A percentile compares a stretch with the other conserved stretches of the same genome.
phyloP scores from a whole-genome alignment of 2,888 invertebrate species.

The Clitarchus hookeri region DNA sequence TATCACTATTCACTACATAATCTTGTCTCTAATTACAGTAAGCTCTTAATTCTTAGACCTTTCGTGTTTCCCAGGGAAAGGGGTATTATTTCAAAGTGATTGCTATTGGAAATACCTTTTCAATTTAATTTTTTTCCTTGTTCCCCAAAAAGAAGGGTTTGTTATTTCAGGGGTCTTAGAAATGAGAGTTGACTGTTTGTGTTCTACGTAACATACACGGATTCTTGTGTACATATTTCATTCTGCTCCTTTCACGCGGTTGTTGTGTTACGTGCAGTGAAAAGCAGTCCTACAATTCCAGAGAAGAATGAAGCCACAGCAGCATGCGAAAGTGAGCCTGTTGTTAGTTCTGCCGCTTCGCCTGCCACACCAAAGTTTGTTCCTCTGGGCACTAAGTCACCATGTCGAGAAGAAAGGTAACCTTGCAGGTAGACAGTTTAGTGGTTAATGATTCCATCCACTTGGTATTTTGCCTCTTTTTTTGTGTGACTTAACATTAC shows the following conservation, averaged over 20 bases:
- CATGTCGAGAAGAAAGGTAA: constrained; percentile 39
- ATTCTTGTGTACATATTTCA: background rate
- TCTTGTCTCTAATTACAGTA: no score
- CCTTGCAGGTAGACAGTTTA: constrained; percentile 18
- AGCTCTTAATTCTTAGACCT: no score
- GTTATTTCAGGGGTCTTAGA: no score
- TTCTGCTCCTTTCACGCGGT: background rate
- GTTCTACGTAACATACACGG: background rate
- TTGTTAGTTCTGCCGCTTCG: background rate
- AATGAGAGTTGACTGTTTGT: no score
- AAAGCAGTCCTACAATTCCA: background rate
- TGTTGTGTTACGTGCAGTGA: background rate
- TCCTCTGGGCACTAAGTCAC: constrained; percentile 38
- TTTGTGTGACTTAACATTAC: background rate
- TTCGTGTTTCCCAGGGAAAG: no score
- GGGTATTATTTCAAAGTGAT: no score
- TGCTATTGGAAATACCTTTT: no score
- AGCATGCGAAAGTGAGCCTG: background rate
- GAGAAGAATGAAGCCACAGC: constrained; percentile 2
- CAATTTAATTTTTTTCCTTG: no score
- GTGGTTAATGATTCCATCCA: background rate
- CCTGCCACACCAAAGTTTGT: constrained; percentile 37
- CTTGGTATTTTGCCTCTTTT: background rate
- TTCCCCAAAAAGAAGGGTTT: no score
- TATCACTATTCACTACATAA: no score